Conservation (phyloP, 2,888 invertebrate genomes). For the Uloborus plumipes region DNA sequence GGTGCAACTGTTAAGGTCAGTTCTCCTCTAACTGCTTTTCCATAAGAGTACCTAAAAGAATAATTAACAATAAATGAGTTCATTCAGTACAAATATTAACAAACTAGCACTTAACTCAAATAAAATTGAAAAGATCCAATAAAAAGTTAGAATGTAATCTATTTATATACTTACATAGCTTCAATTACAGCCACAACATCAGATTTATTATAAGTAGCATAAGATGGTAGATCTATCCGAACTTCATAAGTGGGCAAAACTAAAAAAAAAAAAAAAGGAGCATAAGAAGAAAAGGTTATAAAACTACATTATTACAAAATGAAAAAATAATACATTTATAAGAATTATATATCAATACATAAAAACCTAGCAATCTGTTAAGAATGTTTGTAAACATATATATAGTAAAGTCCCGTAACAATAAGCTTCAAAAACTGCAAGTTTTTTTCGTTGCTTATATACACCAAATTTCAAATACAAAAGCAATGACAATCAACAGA, state of each 20-base stretch:
- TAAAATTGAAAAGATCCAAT: not conserved
- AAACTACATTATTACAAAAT: not conserved
- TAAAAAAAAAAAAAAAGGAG: slow-evolving; percentile 67
- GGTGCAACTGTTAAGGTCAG: slow-evolving; percentile 87
- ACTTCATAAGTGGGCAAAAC: slow-evolving; percentile 95
- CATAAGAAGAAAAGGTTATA: not conserved
- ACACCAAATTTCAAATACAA: no score
- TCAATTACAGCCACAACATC: slow-evolving; percentile 83
- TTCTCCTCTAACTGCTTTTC: slow-evolving; percentile 88
- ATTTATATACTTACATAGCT: slow-evolving; percentile 78
- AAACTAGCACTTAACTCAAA: not conserved
- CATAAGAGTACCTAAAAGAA: slow-evolving; percentile 71
- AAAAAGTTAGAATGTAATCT: not conserved
- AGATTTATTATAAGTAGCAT: slow-evolving; percentile 85
- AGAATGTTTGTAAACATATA: no score
- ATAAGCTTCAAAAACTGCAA: no score
- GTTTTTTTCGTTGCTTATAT: no score
- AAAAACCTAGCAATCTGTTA: not conserved
- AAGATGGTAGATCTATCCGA: slow-evolving; percentile 83
- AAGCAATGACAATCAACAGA: no score
- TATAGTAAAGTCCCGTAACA: no score
- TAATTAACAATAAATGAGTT: not conserved
- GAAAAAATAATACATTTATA: not conserved
- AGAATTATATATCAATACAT: no score
- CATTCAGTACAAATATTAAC: no score